Evolutionary conservation across 2,888 invertebrate genomes (phyloP), one percentile per base, ranked within the genome.

Genomic region (Muschampia plurimacula): DNA sequence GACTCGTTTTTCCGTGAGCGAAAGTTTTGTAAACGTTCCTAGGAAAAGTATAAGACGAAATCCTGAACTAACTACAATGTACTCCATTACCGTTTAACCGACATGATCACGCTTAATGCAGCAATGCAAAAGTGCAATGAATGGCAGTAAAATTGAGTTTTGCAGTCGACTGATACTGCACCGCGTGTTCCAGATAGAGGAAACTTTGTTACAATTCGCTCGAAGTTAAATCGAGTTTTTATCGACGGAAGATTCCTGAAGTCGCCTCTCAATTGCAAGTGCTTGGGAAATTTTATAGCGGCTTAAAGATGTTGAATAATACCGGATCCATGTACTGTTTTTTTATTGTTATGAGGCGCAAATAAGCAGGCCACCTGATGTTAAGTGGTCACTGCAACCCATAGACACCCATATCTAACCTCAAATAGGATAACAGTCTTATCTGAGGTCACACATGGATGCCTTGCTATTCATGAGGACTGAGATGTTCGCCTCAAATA

Each of bases 121-220:
- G 22, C 22, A 22, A 22, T 22, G 22, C 32, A 59, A 22, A 59
- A 59, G 57, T 59, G 57, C 22, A 59, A 4, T 32, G 5, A 59
- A 59, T 59, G 32, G 32, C 12, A 12, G 32, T 32, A 6, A n/a
- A 59, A 59, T 59, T 59, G 57, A 59, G 57, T 65, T 65, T 36
- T 55, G 36, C 52, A 52, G 52, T 66, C 52, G 66, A 66, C 22
- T 32, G 36, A 15, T 52, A 55, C 65, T 32, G 65, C 65, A 46
- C 49, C 65, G 65, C 46, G 28, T 52, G 32, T 36, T 66, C 36
- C 52, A 32, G 36, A 65, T 65, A 65, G 65, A 32, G 32, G 1
- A 9, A 65, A 65, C 13, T 65, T 65, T 36, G 52, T 65, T 65
- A 65, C 65, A 49, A 65, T 65, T 65, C 46, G 65, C 36, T 65